phyloP scores from a whole-genome alignment of 2,888 invertebrate genomes.

The Camptogramma bilineatum region DNA sequence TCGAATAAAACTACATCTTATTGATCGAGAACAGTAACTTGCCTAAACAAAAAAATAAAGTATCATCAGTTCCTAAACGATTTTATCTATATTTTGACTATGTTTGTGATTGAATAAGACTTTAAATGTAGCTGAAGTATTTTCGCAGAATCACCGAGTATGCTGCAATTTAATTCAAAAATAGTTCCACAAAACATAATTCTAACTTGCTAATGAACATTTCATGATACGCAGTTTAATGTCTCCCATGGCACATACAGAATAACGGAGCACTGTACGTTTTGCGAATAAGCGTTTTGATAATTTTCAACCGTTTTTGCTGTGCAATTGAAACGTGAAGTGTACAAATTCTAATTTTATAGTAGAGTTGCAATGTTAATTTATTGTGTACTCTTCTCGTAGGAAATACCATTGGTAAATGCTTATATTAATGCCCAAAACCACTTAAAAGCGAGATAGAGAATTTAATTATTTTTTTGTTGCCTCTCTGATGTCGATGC shows the following conservation, averaged over 20 bases:
- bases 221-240: constrained; percentile 13
- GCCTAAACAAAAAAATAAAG: too few species aligned
- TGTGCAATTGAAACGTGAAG: neutral
- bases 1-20: too few species aligned
- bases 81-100: too few species aligned
- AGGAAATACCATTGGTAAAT: too few species aligned
- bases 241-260: constrained; percentile 9
- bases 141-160: neutral
- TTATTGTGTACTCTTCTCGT: neutral
- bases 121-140: neutral
- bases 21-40: too few species aligned
- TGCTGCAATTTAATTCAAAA: neutral
- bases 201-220: constrained; percentile 18
- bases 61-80: too few species aligned
- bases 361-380: neutral
- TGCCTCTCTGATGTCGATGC: too few species aligned
- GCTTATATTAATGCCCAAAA: too few species aligned
- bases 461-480: too few species aligned
- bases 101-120: too few species aligned
- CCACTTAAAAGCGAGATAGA: too few species aligned
- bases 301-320: constrained; percentile 1
- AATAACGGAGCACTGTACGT: constrained; percentile 11
- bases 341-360: neutral
- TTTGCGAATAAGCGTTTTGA: constrained; percentile 7
- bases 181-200: constrained; percentile 1